Evolutionary conservation across 1,140 invertebrate species (phyloP), one percentile per base, ranked within the genome.

Genomic region (Calycopis cecrops): DNA sequence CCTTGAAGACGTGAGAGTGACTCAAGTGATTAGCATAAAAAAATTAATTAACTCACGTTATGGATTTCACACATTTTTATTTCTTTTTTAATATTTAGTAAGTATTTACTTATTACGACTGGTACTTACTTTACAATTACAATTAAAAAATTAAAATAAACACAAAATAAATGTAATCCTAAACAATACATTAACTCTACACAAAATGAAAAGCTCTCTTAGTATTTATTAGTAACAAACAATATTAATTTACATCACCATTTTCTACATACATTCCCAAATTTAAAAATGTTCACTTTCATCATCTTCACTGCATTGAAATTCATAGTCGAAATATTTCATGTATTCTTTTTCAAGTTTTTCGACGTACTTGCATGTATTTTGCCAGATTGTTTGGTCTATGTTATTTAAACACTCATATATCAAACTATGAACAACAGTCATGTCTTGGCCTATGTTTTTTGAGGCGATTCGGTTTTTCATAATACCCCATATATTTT

Each of bases 401-500:
- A 37, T 37, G 12, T 37, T 11, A 37, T n/a, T 37, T 11, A 37
- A 1, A n/a, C 35, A 37, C 35, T 37, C 35, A 37, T 37, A 1
- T 10, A 37, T 37, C 35, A 37, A 37, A 37, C 35, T 37, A 11
- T 37, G 35, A 37, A 37, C 35, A 37, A 37, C 35, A n/a, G 35
- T 37, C 35, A 37, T 37, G 35, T 52, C 52, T n/a, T n/a, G n/a
- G n/a, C n/a, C n/a, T n/a, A n/a, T n/a, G n/a, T n/a, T n/a, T n/a
- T n/a, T n/a, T n/a, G n/a, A n/a, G n/a, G n/a, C n/a, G n/a, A n/a
- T n/a, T n/a, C n/a, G n/a, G n/a, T n/a, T n/a, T n/a, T n/a, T 57
- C 35, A 57, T 3, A 8, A 48, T 21, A 12, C 48, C 38, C 56
- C 56, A 57, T n/a, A 50, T 52, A 6, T 52, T 54, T 28, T 59